A percentile compares a stretch with the other conserved stretches of the same genome.
Conservation (phyloP, 1,140 invertebrate genomes). For the Penaeus indicus region DNA sequence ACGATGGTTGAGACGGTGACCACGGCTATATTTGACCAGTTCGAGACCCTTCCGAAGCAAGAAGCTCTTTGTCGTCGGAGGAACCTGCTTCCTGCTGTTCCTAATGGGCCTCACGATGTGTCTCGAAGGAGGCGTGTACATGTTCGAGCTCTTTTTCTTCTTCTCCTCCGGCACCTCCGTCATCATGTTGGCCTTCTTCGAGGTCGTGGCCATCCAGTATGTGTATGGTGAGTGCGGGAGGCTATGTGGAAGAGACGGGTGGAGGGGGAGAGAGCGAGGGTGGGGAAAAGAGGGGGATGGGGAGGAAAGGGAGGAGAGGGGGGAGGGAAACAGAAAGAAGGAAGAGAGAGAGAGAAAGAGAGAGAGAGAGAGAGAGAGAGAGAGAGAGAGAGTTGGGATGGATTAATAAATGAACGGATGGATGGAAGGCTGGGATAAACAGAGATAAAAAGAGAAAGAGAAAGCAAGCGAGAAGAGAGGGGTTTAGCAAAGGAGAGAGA, state of each 20-base stretch:
- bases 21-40: constrained; percentile 83
- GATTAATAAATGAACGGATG: too few relatives aligned
- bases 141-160: constrained; percentile 93
- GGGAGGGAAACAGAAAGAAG: too few relatives aligned
- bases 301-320: too few relatives aligned
- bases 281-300: not conserved
- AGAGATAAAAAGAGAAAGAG: not conserved
- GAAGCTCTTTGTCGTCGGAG: constrained; percentile 68
- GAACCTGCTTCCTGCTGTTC: constrained; percentile 86
- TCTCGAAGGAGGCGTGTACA: constrained; percentile 90
- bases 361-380: too few relatives aligned
- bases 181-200: constrained; percentile 91
- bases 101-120: constrained; percentile 76
- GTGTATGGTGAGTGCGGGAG: constrained; percentile 50
- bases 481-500: not conserved
- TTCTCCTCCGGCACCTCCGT: constrained; percentile 97
- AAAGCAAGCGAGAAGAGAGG: not conserved
- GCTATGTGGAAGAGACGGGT: not conserved
- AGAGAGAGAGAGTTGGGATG: too few relatives aligned
- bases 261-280: not conserved
- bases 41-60: constrained; percentile 79
- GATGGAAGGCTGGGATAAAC: not conserved
- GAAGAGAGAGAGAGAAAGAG: too few relatives aligned
- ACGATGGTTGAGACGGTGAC: constrained; percentile 86
- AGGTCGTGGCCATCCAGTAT: constrained; percentile 38